Conservation (phyloP, 2,113 vertebrate genomes). For the Acrocephalus arundinaceus region DNA sequence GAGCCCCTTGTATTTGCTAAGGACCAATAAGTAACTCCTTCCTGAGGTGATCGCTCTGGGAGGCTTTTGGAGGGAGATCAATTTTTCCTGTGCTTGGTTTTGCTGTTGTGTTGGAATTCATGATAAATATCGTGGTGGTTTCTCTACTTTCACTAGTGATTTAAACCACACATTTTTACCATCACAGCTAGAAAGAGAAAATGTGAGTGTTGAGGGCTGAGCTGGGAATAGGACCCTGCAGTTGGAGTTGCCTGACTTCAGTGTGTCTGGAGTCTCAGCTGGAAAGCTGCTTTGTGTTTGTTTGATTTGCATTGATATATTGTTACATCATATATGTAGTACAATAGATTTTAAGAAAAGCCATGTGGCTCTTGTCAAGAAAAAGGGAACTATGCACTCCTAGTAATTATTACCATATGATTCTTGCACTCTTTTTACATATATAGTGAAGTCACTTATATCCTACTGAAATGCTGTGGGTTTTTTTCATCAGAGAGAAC, state of each 20-base stretch:
- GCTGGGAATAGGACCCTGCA: background rate
- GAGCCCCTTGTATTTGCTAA: background rate
- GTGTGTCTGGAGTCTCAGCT: slow-evolving; percentile 33
- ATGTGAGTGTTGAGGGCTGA: background rate
- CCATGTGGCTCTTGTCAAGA: slow-evolving; percentile 73
- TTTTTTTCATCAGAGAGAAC: background rate
- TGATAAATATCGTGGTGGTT: background rate
- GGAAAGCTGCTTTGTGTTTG: slow-evolving; percentile 31
- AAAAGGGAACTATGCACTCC: slow-evolving; percentile 62
- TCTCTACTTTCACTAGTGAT: slow-evolving; percentile 14
- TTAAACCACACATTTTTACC: slow-evolving; percentile 21
- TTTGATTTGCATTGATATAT: slow-evolving; percentile 53
- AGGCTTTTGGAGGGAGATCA: background rate
- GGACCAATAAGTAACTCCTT: background rate
- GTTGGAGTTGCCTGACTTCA: background rate
- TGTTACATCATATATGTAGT: slow-evolving; percentile 70
- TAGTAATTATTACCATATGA: slow-evolving; percentile 64
- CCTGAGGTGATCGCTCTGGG: rapidly evolving
- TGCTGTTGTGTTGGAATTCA: background rate
- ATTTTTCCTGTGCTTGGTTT: background rate
- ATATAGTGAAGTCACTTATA: background rate
- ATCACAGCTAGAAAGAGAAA: background rate
- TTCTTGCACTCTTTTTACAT: slow-evolving; percentile 9
- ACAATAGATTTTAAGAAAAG: slow-evolving; percentile 65
- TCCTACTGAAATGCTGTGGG: background rate